Evolutionary conservation across 2,888 invertebrate genomes (phyloP).

Genomic region (Macroteleia sp.): DNA sequence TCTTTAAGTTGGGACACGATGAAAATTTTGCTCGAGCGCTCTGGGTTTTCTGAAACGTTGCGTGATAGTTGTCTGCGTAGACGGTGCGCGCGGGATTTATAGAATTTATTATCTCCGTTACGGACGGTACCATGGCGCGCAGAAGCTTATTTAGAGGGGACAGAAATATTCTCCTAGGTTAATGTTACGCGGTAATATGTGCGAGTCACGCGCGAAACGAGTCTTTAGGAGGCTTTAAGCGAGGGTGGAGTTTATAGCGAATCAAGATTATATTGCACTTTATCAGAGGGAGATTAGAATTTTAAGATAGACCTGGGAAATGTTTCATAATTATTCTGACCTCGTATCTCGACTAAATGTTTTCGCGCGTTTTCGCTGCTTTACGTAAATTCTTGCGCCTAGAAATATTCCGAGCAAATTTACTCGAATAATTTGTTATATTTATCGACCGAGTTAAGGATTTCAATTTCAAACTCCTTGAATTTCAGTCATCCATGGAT

Average conservation of each 20-base stretch:
- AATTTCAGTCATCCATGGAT: too few species aligned
- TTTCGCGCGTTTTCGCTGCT: conserved; percentile 43
- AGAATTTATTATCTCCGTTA: too few species aligned
- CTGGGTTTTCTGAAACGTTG: conserved; percentile 14
- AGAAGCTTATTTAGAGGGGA: conserved; percentile 62
- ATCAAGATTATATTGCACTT: conserved; percentile 62
- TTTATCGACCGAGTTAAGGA: conserved; percentile 22
- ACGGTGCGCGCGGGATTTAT: too few species aligned
- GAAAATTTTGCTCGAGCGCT: conserved; percentile 25
- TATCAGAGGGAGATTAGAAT: conserved; percentile 60
- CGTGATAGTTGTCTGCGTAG: too few species aligned
- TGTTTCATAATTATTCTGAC: conserved; percentile 56
- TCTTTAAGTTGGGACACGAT: conserved; percentile 31
- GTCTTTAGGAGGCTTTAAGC: conserved; percentile 56
- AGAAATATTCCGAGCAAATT: conserved; percentile 4
- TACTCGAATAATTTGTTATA: conserved; percentile 33
- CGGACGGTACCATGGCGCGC: conserved; percentile 45
- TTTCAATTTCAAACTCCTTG: conserved; percentile 32
- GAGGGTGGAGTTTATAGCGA: conserved; percentile 57
- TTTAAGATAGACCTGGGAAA: conserved; percentile 53
- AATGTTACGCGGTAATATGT: conserved; percentile 54
- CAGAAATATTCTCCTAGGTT: conserved; percentile 60
- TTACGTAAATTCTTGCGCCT: conserved; percentile 6
- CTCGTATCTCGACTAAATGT: conserved; percentile 55
- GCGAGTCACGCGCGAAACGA: conserved; percentile 63